These are phyloP conservation scores for Diarsia rubi DNA, from an alignment of 2,888 invertebrate genomes.

Conservation along the genomic window DNA sequence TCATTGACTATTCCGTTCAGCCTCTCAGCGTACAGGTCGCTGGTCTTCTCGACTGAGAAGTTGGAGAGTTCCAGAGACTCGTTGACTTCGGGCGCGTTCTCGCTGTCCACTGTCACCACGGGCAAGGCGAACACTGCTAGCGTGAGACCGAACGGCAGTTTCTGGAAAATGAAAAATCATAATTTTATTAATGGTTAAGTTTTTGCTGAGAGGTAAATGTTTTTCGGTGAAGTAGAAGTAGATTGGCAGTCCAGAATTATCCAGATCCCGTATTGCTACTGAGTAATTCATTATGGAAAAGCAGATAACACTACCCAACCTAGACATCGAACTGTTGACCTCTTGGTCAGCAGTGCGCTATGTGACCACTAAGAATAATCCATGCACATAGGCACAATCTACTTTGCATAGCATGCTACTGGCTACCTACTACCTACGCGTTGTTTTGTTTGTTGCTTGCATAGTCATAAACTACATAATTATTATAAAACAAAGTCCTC, in stretches of 20 bases:
- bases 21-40: slow-evolving; percentile 70
- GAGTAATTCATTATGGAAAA: too few species aligned
- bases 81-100: slow-evolving; percentile 71
- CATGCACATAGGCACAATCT: not conserved
- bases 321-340: too few species aligned
- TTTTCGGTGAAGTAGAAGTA: not conserved
- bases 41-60: slow-evolving; percentile 70
- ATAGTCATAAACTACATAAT: not conserved
- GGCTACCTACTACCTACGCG: not conserved
- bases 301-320: too few species aligned
- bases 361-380: too few species aligned
- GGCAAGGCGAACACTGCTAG: slow-evolving; percentile 72
- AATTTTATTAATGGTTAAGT: slow-evolving; percentile 1
- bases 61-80: slow-evolving; percentile 60
- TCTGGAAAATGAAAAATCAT: slow-evolving; percentile 63
- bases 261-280: too few species aligned
- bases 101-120: slow-evolving; percentile 71
- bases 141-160: slow-evolving; percentile 72
- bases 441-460: slow-evolving; percentile 7
- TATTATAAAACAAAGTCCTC: too few species aligned
- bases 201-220: not conserved
- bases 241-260: not conserved
- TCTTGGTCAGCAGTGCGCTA: too few species aligned
- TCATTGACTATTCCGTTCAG: slow-evolving; percentile 79
- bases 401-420: not conserved